Evolutionary conservation across 2,113 vertebrate species (phyloP), one percentile per base, ranked within the genome.

Genomic region (Electrona antarctica): DNA sequence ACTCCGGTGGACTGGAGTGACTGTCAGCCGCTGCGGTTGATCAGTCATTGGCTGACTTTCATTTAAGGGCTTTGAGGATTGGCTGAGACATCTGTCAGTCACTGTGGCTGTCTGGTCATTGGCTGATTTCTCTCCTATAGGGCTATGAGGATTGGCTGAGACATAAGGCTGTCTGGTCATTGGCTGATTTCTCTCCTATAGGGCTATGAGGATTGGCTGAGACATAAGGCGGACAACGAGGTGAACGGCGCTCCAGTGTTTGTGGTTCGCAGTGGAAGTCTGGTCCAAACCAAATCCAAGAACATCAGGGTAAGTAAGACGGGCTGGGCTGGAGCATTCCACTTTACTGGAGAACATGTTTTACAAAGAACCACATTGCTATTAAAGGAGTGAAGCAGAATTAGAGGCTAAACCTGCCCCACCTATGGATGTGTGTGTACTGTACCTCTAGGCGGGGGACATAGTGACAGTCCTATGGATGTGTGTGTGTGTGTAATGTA

Each of bases 181-280:
- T 51, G 6, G 50, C 8, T 48, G 1, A 13, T 1, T 65, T 21
- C 21, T 29, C 64, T n/a, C 60, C 52, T 8, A 0, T 45, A 99
- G 98, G 98, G 98, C 65, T 99, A 97, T 72, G 97, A 99, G 90
- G 98, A 99, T 74, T 99, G 97, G 97, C 92, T 99, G 74, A 93
- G 98, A 58, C 97, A 99, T 88, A 99, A 97, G 84, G 96, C 97
- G 4, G 98, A 99, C 91, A 99, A 98, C 70, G 98, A 99, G 93
- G 97, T 99, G 64, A 99, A 99, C 0, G 96, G 96, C 67, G 97
- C 97, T 77, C 97, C 98, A 0, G 98, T 99, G 74, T 97, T 97
- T 81, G 98, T 99, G 77, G 96, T 99, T 80, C 95, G 98, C 84
- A 99, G 98, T 60, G 98, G 98, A 85, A 94, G 97, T 90, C 94